A percentile compares a stretch with the other conserved stretches of the same genome.
Evolutionary conservation across 2,888 invertebrate species (phyloP).

Genomic region (Lycaena phlaeas): DNA sequence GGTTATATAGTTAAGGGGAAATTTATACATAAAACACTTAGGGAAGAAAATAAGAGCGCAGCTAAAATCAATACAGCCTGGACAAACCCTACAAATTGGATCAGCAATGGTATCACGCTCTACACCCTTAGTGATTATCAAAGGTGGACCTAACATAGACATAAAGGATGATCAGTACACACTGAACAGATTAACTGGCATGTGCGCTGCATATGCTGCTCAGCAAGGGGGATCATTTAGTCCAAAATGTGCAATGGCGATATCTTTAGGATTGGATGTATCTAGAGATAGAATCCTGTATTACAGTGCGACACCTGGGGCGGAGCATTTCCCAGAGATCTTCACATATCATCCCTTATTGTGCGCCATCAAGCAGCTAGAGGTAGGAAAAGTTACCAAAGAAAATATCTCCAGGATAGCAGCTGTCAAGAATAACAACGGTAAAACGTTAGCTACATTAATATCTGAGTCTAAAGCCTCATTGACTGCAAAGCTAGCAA

Average conservation of each 20-base stretch:
- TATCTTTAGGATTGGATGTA: neutral
- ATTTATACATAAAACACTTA: no score
- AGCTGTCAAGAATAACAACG: neutral
- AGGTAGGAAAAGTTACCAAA: neutral
- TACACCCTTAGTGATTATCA: neutral
- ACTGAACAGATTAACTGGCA: neutral
- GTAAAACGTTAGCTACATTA: neutral
- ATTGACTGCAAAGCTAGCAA: neutral
- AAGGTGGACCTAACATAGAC: neutral
- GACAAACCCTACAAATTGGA: no score
- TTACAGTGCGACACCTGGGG: slow-evolving; percentile 1
- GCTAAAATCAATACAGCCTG: no score
- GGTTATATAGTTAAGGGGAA: no score
- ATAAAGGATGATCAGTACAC: slow-evolving; percentile 2
- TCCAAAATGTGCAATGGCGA: neutral
- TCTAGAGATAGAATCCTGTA: neutral
- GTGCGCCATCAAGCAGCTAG: neutral
- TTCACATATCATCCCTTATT: neutral
- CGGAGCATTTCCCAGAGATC: slow-evolving; percentile 1
- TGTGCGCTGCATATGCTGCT: slow-evolving; percentile 4
- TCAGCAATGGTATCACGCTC: no score
- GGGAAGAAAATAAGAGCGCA: no score
- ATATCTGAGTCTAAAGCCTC: neutral
- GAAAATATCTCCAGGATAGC: slow-evolving; percentile 1
- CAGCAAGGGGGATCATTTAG: neutral